Evolutionary conservation across 2,888 invertebrate genomes (phyloP).

Genomic region (Stictocephala bisonia): DNA sequence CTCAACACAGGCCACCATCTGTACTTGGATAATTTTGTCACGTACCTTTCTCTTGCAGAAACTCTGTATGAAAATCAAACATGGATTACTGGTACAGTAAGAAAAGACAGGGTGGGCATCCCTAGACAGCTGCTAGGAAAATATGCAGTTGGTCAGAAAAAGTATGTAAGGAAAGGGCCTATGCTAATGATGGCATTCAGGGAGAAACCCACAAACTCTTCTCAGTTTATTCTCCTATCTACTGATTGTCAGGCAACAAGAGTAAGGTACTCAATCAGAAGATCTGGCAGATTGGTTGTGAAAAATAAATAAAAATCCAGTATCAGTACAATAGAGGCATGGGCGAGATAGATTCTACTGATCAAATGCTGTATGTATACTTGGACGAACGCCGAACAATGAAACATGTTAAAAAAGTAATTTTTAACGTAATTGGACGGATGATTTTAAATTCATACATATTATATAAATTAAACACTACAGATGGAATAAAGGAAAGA

Average conservation of each 20-base stretch:
- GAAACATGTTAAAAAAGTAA: conserved; percentile 35
- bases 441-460: conserved; percentile 38
- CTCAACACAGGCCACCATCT: conserved; percentile 38
- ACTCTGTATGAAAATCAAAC: conserved; percentile 22
- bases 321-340: conserved; percentile 34
- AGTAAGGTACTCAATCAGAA: conserved; percentile 20
- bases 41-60: not conserved
- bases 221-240: conserved; percentile 34
- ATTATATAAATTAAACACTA: conserved; percentile 30
- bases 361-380: conserved; percentile 36
- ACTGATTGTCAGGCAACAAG: conserved; percentile 8
- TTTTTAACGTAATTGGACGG: conserved; percentile 29
- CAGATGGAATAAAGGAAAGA: not conserved
- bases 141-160: conserved; percentile 38
- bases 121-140: conserved; percentile 16
- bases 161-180: conserved; percentile 39
- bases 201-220: conserved; percentile 22
- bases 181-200: conserved; percentile 25
- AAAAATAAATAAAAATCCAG: conserved; percentile 25
- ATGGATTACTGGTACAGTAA: conserved; percentile 18
- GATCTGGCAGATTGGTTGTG: conserved; percentile 15
- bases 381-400: conserved; percentile 32
- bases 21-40: conserved; percentile 38
- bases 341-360: conserved; percentile 39
- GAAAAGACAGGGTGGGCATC: conserved; percentile 25